phyloP scores from a whole-genome alignment of 2,113 vertebrate species.

The Pedetes capensis region DNA sequence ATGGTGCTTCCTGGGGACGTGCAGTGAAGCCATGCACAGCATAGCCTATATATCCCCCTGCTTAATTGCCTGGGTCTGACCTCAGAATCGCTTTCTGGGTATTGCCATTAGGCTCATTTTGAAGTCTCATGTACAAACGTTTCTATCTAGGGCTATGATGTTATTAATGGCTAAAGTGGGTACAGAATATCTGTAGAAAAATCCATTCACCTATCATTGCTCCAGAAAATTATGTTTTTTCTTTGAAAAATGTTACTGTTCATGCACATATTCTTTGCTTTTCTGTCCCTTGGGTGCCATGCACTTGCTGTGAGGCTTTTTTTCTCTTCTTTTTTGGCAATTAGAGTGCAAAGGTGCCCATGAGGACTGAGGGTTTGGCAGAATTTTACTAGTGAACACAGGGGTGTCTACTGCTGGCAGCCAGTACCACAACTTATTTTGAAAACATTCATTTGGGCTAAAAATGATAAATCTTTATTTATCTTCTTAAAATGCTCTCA shows the following conservation, averaged over 20 bases:
- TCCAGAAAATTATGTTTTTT: slow-evolving; percentile 52
- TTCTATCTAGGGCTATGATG: not conserved
- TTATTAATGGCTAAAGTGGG: not conserved
- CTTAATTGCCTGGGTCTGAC: not conserved
- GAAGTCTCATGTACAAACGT: not conserved
- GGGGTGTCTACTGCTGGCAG: slow-evolving; percentile 49
- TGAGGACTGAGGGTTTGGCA: slow-evolving; percentile 58
- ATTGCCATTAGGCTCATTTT: not conserved
- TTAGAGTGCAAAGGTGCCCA: slow-evolving; percentile 69
- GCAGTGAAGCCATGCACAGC: not conserved
- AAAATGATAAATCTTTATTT: slow-evolving; percentile 74
- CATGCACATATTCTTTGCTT: slow-evolving; percentile 36
- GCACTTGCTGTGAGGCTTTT: slow-evolving; percentile 45
- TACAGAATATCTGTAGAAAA: slow-evolving; percentile 29
- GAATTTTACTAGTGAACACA: slow-evolving; percentile 40
- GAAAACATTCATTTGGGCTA: slow-evolving; percentile 67
- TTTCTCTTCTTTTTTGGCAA: slow-evolving; percentile 54
- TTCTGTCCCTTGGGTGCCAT: slow-evolving; percentile 23
- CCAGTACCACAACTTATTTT: slow-evolving; percentile 55
- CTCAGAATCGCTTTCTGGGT: not conserved
- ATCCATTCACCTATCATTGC: slow-evolving; percentile 17
- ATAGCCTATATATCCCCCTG: not conserved
- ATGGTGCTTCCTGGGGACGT: not conserved
- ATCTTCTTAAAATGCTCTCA: slow-evolving; percentile 69
- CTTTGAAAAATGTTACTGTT: slow-evolving; percentile 58